phyloP scores from a whole-genome alignment of 1,140 invertebrate species.

The Oncopodura yosiiana region DNA sequence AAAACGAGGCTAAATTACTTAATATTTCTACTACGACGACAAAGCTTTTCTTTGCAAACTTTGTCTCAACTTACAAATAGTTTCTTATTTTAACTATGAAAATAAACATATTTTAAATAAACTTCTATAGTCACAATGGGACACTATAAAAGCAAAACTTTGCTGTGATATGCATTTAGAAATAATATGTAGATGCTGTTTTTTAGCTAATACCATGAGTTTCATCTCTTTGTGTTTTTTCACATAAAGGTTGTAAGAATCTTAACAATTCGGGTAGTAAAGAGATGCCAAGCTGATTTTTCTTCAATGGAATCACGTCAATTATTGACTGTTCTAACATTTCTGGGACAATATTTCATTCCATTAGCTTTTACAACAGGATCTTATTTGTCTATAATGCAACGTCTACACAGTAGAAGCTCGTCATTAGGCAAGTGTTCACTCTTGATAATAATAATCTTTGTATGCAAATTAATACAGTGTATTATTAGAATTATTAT shows the following conservation, averaged over 20 bases:
- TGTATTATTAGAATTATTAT: background rate
- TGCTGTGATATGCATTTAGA: no score
- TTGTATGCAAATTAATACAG: background rate
- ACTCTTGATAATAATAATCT: background rate
- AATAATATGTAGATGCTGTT: background rate
- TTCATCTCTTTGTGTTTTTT: slow-evolving; percentile 1
- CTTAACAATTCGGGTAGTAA: slow-evolving; percentile 36
- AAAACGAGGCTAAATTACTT: no score
- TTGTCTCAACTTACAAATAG: no score
- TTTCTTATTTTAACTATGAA: no score
- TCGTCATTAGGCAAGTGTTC: slow-evolving; percentile 17
- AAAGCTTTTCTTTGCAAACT: no score
- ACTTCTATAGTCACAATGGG: no score
- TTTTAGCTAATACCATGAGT: background rate
- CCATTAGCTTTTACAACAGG: slow-evolving; percentile 44
- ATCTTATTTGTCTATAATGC: slow-evolving; percentile 41
- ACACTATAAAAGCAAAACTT: no score
- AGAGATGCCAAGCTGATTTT: slow-evolving; percentile 42
- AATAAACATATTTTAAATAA: no score
- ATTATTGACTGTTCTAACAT: slow-evolving; percentile 42
- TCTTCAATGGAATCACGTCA: slow-evolving; percentile 39
- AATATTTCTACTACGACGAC: no score
- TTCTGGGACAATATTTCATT: slow-evolving; percentile 46
- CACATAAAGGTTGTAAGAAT: slow-evolving; percentile 29
- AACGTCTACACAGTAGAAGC: slow-evolving; percentile 35